Conservation (phyloP, 2,797 vertebrate species). For the Phalloptychus januarius region DNA sequence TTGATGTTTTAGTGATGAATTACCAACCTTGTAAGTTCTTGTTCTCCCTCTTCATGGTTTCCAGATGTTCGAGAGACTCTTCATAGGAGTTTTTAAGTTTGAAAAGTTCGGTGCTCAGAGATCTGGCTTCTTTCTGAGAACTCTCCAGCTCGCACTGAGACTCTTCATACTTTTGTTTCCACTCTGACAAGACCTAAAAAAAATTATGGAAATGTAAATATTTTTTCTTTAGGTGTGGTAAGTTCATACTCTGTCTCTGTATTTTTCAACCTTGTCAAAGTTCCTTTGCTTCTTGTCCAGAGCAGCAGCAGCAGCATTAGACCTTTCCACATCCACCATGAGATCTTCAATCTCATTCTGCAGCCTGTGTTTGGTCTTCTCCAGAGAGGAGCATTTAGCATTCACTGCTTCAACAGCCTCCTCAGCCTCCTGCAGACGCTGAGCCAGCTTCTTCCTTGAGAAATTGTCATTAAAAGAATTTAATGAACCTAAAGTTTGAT, state of each 20-base stretch:
- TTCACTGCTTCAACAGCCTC: constrained; percentile 89
- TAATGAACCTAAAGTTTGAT: not conserved
- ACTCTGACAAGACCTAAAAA: constrained; percentile 17
- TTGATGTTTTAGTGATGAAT: not conserved
- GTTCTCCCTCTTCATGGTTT: constrained; percentile 87
- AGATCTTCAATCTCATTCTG: constrained; percentile 93
- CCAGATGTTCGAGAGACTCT: constrained; percentile 79
- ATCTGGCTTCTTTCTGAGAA: constrained; percentile 78
- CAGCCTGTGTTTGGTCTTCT: constrained; percentile 92
- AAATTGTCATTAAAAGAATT: constrained; percentile 32
- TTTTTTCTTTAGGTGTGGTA: not conserved
- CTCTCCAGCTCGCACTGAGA: constrained; percentile 64
- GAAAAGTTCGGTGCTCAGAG: constrained; percentile 81
- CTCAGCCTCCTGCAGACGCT: constrained; percentile 87
- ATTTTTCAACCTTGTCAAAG: constrained; percentile 56
- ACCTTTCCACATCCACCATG: constrained; percentile 90
- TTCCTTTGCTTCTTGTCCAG: constrained; percentile 84
- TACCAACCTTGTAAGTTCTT: constrained; percentile 83
- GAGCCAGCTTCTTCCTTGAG: constrained; percentile 85
- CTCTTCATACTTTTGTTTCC: constrained; percentile 25
- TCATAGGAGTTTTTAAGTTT: constrained; percentile 84
- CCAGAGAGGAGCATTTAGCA: constrained; percentile 89
- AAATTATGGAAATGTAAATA: not conserved
- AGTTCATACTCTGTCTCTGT: not conserved
- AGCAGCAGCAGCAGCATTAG: constrained; percentile 79